Conservation (phyloP, 1,140 invertebrate genomes). For the Cardiocondyla obscurior region DNA sequence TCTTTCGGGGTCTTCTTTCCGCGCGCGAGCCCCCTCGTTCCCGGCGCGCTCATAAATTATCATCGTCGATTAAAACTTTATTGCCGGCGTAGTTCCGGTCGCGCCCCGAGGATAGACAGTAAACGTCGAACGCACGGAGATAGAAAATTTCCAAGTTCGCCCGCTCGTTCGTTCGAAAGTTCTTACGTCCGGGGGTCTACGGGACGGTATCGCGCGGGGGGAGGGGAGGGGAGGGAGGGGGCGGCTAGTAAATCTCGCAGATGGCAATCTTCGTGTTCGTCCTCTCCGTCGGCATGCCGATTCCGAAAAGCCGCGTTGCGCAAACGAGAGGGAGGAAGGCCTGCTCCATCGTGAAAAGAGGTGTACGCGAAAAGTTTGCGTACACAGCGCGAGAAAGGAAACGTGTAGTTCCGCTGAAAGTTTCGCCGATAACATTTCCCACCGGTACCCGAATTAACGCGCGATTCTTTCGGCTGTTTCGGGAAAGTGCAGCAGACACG, state of each 20-base stretch:
- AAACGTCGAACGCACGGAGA: constrained; percentile 64
- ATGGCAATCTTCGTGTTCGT: constrained; percentile 4
- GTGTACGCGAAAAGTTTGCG: not conserved
- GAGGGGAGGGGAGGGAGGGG: too few species aligned
- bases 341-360: not conserved
- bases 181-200: not conserved
- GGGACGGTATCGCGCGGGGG: too few species aligned
- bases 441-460: constrained; percentile 25
- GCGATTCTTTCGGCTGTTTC: constrained; percentile 22
- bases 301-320: not conserved
- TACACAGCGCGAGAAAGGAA: not conserved
- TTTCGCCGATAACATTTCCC: constrained; percentile 33
- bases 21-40: constrained; percentile 11
- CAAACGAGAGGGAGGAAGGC: not conserved
- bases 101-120: constrained; percentile 16
- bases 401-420: not conserved
- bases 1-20: constrained; percentile 59
- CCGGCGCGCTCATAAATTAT: constrained; percentile 61
- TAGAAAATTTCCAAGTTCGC: constrained; percentile 64
- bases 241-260: constrained; percentile 44
- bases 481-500: not conserved
- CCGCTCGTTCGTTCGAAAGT: constrained; percentile 26
- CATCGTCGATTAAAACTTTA: constrained; percentile 68
- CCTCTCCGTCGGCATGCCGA: not conserved
- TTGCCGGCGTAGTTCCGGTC: constrained; percentile 47